Percentiles rank a stretch among this genome's conserved stretches.
Evolutionary conservation across 2,113 vertebrate species (phyloP).

Genomic region (Daphoenositta chrysoptera): DNA sequence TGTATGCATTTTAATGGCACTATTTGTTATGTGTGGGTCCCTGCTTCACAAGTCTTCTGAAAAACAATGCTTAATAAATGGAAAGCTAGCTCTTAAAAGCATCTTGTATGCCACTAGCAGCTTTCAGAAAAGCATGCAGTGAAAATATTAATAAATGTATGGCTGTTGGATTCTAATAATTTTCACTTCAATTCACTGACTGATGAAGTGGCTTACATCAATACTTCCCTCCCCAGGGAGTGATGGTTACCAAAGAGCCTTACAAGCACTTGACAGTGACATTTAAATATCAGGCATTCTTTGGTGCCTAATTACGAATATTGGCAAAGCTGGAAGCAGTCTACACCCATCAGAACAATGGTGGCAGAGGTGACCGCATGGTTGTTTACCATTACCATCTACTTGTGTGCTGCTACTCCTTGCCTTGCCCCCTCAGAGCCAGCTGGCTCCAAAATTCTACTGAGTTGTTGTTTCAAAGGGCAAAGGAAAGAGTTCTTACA

Average conservation of each 20-base stretch:
- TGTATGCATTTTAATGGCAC: background rate
- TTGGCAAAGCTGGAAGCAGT: slow-evolving; percentile 87
- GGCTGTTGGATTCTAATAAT: slow-evolving; percentile 9
- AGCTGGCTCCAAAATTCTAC: background rate
- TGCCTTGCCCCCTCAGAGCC: slow-evolving; percentile 75
- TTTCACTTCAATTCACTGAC: slow-evolving; percentile 28
- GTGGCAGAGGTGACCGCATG: slow-evolving; percentile 91
- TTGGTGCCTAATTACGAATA: slow-evolving; percentile 46
- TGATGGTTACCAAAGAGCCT: slow-evolving; percentile 45
- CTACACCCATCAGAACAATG: slow-evolving; percentile 81
- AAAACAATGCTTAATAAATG: background rate
- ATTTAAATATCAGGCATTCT: slow-evolving; percentile 60
- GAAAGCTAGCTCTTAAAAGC: slow-evolving; percentile 21
- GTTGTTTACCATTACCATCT: slow-evolving; percentile 79
- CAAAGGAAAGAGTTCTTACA: slow-evolving; percentile 75
- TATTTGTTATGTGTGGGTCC: slow-evolving; percentile 68
- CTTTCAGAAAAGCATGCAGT: slow-evolving; percentile 33
- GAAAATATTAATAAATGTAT: slow-evolving; percentile 39
- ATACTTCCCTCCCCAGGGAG: slow-evolving; percentile 8
- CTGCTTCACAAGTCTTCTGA: background rate
- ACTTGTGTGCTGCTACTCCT: slow-evolving; percentile 73
- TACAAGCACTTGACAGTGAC: slow-evolving; percentile 58
- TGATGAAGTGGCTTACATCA: slow-evolving; percentile 18
- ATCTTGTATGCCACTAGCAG: background rate
- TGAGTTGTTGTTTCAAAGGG: slow-evolving; percentile 52